phyloP scores from a whole-genome alignment of 2,113 vertebrate genomes.

The Garra rufa region DNA sequence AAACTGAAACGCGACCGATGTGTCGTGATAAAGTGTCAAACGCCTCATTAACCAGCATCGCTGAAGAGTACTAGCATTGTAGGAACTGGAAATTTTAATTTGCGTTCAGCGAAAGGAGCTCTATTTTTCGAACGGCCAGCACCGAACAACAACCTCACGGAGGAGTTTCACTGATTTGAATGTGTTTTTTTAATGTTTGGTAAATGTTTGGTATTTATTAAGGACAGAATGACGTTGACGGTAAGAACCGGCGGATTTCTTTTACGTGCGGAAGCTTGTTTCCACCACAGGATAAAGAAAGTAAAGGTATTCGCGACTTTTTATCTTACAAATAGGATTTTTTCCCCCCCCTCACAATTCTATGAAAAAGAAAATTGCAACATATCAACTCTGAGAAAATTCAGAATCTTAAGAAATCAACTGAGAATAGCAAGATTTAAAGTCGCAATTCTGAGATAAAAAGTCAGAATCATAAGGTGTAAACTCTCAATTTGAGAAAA shows the following conservation, averaged over 20 bases:
- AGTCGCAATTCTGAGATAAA: too few species aligned
- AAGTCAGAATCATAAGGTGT: too few species aligned
- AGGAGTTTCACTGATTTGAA: slow-evolving; percentile 13
- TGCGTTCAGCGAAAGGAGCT: slow-evolving; percentile 23
- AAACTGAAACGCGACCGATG: slow-evolving; percentile 37
- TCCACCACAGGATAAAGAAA: neutral
- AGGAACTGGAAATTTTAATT: slow-evolving; percentile 31
- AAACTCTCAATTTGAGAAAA: too few species aligned
- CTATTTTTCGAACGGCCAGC: slow-evolving; percentile 46
- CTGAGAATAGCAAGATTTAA: too few species aligned
- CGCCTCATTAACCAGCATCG: slow-evolving; percentile 42
- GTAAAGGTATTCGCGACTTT: neutral
- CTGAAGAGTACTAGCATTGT: neutral
- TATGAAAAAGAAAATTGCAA: neutral
- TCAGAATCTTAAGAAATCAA: neutral
- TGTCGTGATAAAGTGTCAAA: slow-evolving; percentile 20
- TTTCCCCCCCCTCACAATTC: too few species aligned
- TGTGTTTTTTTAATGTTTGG: slow-evolving; percentile 24
- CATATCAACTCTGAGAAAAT: neutral
- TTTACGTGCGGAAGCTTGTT: neutral
- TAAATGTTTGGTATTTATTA: slow-evolving; percentile 30
- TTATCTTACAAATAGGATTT: neutral
- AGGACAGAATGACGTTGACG: neutral
- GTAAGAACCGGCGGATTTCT: neutral
- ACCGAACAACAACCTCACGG: neutral